Evolutionary conservation across 53 echinoderm and acorn worm genomes (phyloP).

Genomic region (Echinometra lucunter): DNA sequence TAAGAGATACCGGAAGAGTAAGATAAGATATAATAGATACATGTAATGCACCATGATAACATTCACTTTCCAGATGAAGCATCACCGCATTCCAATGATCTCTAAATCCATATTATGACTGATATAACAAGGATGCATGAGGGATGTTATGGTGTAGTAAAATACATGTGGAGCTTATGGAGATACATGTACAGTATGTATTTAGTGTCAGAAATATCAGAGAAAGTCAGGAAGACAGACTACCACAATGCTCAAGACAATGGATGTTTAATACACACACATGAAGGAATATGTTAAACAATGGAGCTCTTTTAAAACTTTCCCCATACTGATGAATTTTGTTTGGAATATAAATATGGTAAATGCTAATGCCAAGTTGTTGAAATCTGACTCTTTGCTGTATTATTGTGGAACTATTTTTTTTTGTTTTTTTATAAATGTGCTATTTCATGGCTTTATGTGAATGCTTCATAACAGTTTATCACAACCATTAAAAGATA

Average conservation of each 20-base stretch:
- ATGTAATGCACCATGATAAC: neutral
- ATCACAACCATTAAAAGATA: neutral
- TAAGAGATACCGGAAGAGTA: neutral
- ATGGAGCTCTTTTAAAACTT: neutral
- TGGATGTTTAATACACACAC: neutral
- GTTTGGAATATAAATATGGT: neutral
- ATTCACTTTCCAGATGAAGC: neutral
- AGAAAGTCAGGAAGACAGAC: neutral
- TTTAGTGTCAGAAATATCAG: neutral
- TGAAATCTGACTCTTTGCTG: neutral
- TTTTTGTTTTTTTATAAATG: neutral
- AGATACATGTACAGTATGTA: neutral
- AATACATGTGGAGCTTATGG: neutral
- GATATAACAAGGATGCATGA: neutral
- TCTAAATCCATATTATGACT: neutral
- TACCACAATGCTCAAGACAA: neutral
- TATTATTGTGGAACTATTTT: neutral
- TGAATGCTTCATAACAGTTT: neutral
- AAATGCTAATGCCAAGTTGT: neutral
- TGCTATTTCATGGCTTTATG: neutral
- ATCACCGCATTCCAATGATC: constrained; percentile 3
- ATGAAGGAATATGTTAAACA: neutral
- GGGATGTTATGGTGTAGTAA: neutral
- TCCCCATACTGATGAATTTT: neutral
- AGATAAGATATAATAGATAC: neutral